phyloP scores from a whole-genome alignment of 2,797 vertebrate genomes.

The Spheniscus humboldti region DNA sequence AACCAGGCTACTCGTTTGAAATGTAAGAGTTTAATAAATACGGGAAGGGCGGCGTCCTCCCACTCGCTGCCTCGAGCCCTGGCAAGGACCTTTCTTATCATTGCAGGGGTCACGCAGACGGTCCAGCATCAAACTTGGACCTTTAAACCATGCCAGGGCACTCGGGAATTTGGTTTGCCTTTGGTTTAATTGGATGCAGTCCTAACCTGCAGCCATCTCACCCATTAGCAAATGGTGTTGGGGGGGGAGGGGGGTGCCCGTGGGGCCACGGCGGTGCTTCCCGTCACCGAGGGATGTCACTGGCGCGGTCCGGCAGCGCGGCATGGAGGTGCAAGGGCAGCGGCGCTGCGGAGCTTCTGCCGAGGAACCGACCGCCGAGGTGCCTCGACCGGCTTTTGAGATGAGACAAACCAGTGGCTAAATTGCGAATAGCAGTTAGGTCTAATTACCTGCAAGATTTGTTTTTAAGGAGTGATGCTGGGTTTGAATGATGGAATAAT shows the following conservation, averaged over 20 bases:
- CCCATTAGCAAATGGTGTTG: fast-evolving
- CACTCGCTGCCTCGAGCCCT: background rate
- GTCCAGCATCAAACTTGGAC: background rate
- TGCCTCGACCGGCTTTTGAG: background rate
- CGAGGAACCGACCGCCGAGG: background rate
- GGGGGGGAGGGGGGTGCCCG: fast-evolving
- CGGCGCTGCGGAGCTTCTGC: background rate
- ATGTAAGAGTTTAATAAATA: background rate
- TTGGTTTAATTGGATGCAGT: background rate
- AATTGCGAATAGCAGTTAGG: background rate
- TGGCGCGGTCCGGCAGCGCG: fast-evolving
- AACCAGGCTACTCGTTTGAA: background rate
- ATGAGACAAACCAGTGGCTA: background rate
- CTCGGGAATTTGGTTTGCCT: background rate
- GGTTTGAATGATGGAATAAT: background rate
- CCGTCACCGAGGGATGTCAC: fast-evolving
- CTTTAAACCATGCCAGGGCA: background rate
- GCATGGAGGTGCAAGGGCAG: background rate
- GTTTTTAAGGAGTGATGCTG: background rate
- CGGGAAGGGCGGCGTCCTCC: background rate
- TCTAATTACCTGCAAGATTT: background rate
- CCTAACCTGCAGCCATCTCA: fast-evolving
- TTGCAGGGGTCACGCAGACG: background rate
- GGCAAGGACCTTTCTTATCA: background rate
- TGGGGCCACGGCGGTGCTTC: background rate